These are phyloP conservation scores for Rhinophrynus dorsalis DNA, from an alignment of 2,797 vertebrate genomes.

Conservation along the genomic window DNA sequence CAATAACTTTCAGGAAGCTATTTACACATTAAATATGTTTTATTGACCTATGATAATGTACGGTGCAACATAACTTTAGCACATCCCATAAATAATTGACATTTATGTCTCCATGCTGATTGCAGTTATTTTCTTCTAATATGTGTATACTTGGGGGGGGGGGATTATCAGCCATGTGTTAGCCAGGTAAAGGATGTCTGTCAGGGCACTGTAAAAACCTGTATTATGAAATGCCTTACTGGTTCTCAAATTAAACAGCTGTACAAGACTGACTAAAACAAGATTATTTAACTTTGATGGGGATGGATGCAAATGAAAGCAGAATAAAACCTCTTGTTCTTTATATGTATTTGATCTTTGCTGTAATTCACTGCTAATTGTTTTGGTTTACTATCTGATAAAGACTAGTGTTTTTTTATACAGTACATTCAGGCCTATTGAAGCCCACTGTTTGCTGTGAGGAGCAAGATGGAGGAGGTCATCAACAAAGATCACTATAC, in stretches of 20 bases:
- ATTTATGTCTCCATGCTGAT: slow-evolving; percentile 33
- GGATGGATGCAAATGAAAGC: too few species aligned
- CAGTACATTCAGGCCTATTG: too few species aligned
- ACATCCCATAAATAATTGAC: slow-evolving; percentile 43
- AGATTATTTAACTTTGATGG: too few species aligned
- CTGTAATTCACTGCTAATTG: too few species aligned
- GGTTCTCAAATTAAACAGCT: background rate
- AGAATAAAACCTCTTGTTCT: too few species aligned
- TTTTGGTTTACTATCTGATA: too few species aligned
- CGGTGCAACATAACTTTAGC: slow-evolving; percentile 33
- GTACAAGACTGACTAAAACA: background rate
- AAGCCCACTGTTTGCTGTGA: too few species aligned
- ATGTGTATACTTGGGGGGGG: slow-evolving; percentile 23
- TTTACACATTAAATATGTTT: slow-evolving; percentile 48
- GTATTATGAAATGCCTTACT: background rate
- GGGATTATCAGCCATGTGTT: slow-evolving; percentile 15
- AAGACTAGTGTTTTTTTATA: too few species aligned
- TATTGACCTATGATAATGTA: slow-evolving; percentile 47
- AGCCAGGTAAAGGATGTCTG: background rate
- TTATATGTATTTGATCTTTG: too few species aligned
- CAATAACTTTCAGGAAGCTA: slow-evolving; percentile 47
- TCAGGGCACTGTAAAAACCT: background rate
- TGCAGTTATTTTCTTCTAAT: slow-evolving; percentile 28
- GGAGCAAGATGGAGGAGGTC: too few species aligned
- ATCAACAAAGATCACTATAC: too few species aligned